Evolutionary conservation across 1,140 invertebrate genomes (phyloP), one percentile per base, ranked within the genome.

Genomic region (Eupeodes corollae): DNA sequence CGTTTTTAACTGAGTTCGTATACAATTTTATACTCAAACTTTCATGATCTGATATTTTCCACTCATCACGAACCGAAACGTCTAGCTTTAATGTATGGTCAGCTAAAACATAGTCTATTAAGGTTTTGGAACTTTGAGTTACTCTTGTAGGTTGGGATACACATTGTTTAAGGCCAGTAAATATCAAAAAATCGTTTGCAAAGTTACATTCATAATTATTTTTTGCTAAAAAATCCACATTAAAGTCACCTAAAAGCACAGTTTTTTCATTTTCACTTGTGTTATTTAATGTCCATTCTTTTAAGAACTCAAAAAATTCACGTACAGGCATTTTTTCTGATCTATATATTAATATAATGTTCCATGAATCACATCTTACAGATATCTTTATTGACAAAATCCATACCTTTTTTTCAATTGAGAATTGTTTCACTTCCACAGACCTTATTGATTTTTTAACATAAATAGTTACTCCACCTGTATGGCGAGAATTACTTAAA

Each of bases 381-480:
- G n/a, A 16, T 41, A 41, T 41, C 18, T n/a, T 15, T 19, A 41
- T 21, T 41, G 39, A 15, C 18, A 41, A 41, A 18, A 21, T 41
- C 39, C 39, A 41, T 13, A 41, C 13, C n/a, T 41, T 41, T 41
- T n/a, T 41, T 18, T 18, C 15, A 21, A 16, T 16, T 16, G n/a
- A 18, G 11, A 18, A 13, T 18, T 19, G n/a, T 16, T 21, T 41
- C 18, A 41, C 12, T 13, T 18, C 18, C 18, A 13, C 12, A n/a
- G 18, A n/a, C 18, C 12, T 41, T 19, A 41, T 19, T n/a, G 11
- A 12, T 13, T 52, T 33, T 38, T 42, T 46, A 8, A 52, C 14
- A 39, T 52, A 52, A 34, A 49, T 30, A 14, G 48, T 21, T n/a
- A 49, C 43, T n/a, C 51, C 51, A 15, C 51, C 47, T 21, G 51